A percentile compares a stretch with the other conserved stretches of the same genome.
These are phyloP conservation scores for Cataglyphis cursor DNA, from an alignment of 2,888 invertebrate genomes.

Conservation along the genomic window DNA sequence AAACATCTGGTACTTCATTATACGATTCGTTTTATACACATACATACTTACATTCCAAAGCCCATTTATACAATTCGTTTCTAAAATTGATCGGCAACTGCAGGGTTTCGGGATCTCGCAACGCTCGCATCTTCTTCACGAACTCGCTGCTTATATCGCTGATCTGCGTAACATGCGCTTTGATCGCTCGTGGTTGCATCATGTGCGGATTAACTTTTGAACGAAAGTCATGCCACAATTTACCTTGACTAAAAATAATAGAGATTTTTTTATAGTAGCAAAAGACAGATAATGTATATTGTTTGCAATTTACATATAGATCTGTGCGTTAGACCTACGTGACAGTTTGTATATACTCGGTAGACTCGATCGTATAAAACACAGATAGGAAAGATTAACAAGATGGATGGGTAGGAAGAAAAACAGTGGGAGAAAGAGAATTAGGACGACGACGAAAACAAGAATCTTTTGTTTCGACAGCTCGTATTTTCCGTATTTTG, in stretches of 20 bases:
- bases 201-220: slow-evolving; percentile 94
- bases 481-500: neutral
- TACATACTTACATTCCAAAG: slow-evolving; percentile 92
- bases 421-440: neutral
- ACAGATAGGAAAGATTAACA: neutral
- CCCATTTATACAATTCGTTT: slow-evolving; percentile 93
- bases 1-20: neutral
- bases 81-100: slow-evolving; percentile 91
- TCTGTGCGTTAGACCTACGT: neutral
- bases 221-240: slow-evolving; percentile 94
- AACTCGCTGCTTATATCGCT: slow-evolving; percentile 93
- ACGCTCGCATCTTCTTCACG: slow-evolving; percentile 88
- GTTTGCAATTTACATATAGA: neutral
- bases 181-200: slow-evolving; percentile 93
- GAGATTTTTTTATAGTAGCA: neutral
- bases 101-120: slow-evolving; percentile 85
- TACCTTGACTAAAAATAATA: slow-evolving; percentile 91
- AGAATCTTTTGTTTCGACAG: neutral
- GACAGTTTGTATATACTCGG: neutral
- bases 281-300: neutral
- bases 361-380: neutral
- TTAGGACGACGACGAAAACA: neutral
- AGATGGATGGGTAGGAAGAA: neutral
- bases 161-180: slow-evolving; percentile 91
- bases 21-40: neutral